Base-by-base conservation (phyloP, 2,113 vertebrate genomes). In the Brachyhypopomus gauderio region DNA sequence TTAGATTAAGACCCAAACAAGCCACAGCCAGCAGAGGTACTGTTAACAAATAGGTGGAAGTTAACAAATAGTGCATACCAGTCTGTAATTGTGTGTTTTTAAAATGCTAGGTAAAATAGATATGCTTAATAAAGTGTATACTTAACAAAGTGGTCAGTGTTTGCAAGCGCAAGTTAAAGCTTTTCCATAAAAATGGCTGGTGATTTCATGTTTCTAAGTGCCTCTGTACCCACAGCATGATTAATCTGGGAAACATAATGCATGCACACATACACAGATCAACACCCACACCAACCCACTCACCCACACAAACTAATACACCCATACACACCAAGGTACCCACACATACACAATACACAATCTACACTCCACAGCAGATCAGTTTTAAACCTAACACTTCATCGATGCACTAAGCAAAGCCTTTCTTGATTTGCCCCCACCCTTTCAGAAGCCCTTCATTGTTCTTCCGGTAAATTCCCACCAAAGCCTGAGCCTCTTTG, bases 391-490 rank as follows among this genome's bases (percentile, higher is more conserved):
- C 36, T 63, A 41, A 74, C 74, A 73, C 41, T 38, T 75, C 23
- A 79, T 22, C 38, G 72, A 84, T 74, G 74, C 25, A 30, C 16
- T 7, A 0, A 59, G 79, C 17, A 38, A n/a, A 67, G 60, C 9
- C 11, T 27, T 19, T 20, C 66, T 22, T 36, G 48, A 62, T 58
- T 38, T 19, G n/a, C 17, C 36, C 55, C 25, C 14, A 45, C 67
- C 16, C 9, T 52, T 52, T 52, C 27, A 25, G 60, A 75, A 41
- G 69, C 72, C 41, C 30, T 66, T 52, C 67, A 75, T 59, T 69
- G 72, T 63, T 64, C 72, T 60, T 63, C 64, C 74, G 34, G 78
- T n/a, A 45, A 20, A 81, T 75, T 81, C 52, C 60, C 72, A 81
- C 45, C 16, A 23, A 30, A 41, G 72, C 34, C 27, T 63, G 56